Evolutionary conservation across 2,888 invertebrate species (phyloP).

Genomic region (Synergus japonicus): DNA sequence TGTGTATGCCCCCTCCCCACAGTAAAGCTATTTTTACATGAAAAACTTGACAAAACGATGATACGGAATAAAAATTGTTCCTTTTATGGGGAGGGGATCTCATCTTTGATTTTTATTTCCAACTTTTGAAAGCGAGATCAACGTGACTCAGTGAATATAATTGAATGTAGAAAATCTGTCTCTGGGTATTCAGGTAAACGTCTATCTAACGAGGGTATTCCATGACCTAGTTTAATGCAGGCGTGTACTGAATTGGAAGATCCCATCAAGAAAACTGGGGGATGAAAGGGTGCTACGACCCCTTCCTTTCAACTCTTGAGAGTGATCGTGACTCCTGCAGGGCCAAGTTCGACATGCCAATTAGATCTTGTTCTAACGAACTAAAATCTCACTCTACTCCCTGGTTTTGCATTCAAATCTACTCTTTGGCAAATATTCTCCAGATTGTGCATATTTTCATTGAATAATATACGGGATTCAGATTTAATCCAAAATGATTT

Average conservation of each 20-base stretch:
- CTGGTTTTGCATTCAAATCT: background rate
- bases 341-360: slow-evolving; percentile 35
- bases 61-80: no score
- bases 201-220: background rate
- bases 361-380: slow-evolving; percentile 9
- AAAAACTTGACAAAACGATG: no score
- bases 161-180: background rate
- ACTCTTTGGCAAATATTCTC: background rate
- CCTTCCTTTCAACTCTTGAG: background rate
- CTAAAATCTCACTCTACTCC: background rate
- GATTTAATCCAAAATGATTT: no score
- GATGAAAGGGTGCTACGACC: slow-evolving; percentile 1
- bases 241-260: slow-evolving; percentile 29
- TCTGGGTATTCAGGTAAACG: background rate
- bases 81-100: no score
- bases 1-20: no score
- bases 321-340: slow-evolving; percentile 29
- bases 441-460: background rate
- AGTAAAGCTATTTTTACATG: no score
- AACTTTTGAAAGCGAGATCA: background rate
- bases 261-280: slow-evolving; percentile 21
- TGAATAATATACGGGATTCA: no score
- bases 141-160: background rate
- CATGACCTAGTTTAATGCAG: slow-evolving; percentile 7
- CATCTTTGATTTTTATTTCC: background rate